phyloP scores from a whole-genome alignment of 2,113 vertebrate genomes.

The Varanus salvator region DNA sequence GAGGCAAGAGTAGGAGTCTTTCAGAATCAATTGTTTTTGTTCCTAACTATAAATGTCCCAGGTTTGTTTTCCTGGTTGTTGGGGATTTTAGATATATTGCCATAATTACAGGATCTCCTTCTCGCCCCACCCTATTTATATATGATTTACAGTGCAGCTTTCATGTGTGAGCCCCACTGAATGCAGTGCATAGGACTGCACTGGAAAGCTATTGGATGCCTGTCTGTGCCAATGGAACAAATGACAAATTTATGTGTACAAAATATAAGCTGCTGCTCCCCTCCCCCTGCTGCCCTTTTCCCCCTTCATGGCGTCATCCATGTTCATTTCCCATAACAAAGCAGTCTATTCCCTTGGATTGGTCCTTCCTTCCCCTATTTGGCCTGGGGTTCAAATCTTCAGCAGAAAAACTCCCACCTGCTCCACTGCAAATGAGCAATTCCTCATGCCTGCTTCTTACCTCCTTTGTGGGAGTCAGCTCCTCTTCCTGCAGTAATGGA shows the following conservation, averaged over 20 bases:
- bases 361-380: neutral
- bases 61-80: neutral
- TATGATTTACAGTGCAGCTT: neutral
- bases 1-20: too few relatives aligned
- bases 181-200: neutral
- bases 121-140: neutral
- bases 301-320: too few relatives aligned
- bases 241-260: neutral
- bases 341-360: neutral
- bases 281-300: too few relatives aligned
- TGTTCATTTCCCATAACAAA: neutral
- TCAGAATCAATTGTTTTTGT: neutral
- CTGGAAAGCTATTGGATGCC: neutral
- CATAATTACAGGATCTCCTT: neutral
- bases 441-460: conserved; percentile 63
- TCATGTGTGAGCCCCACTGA: neutral
- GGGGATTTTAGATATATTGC: neutral
- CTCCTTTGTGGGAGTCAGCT: conserved; percentile 69
- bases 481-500: conserved; percentile 61
- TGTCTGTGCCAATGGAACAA: neutral
- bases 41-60: neutral
- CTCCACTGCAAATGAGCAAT: neutral
- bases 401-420: neutral
- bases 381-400: neutral
- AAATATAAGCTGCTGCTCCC: neutral